Conservation (phyloP, 2,797 vertebrate genomes). For the Arctocebus calabarensis region DNA sequence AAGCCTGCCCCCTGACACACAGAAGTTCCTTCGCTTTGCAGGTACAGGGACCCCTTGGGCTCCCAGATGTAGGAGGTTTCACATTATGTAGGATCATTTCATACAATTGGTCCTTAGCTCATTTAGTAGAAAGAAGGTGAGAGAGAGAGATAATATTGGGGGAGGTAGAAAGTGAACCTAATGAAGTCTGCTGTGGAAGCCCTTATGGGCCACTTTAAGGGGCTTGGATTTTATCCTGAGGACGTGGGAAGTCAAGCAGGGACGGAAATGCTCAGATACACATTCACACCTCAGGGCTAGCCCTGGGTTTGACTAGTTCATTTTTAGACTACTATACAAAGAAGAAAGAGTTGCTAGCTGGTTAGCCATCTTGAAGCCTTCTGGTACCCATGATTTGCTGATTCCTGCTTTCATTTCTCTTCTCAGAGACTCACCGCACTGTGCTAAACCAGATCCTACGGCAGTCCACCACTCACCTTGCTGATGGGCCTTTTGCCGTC, state of each 20-base stretch:
- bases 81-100: background rate
- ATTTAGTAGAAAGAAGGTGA: background rate
- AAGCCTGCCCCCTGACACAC: constrained; percentile 96
- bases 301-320: background rate
- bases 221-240: background rate
- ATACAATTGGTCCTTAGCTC: constrained; percentile 31
- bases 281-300: background rate
- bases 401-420: constrained; percentile 42
- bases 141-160: background rate
- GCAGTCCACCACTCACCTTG: constrained; percentile 96
- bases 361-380: background rate
- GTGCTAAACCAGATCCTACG: constrained; percentile 98
- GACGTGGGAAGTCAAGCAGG: background rate
- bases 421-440: constrained; percentile 95
- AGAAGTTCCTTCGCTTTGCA: constrained; percentile 97
- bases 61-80: background rate
- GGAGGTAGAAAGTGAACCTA: background rate
- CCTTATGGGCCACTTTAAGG: background rate
- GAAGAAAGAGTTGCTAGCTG: background rate
- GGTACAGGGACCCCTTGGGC: constrained; percentile 86
- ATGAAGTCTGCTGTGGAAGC: background rate
- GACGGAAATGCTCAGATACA: background rate
- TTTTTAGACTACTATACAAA: constrained; percentile 23
- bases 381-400: background rate
- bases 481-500: constrained; percentile 97